A percentile compares a stretch with the other conserved stretches of the same genome.
phyloP scores from a whole-genome alignment of 2,113 vertebrate species.

The Puntigrus tetrazona region DNA sequence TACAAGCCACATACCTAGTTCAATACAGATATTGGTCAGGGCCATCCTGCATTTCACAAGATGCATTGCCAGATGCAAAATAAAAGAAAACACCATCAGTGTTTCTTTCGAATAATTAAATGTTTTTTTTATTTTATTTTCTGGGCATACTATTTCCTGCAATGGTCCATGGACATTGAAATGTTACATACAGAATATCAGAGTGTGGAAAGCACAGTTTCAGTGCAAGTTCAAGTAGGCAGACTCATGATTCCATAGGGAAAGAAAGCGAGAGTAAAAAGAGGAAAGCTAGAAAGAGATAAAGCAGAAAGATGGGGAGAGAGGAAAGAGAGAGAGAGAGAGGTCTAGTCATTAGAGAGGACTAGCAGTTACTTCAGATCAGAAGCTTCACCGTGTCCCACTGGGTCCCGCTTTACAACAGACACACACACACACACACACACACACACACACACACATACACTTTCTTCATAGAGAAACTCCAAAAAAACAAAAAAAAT shows the following conservation, averaged over 20 bases:
- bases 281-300: background rate
- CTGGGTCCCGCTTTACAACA: conserved; percentile 15
- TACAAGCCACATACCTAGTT: background rate
- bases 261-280: background rate
- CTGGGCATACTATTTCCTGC: background rate
- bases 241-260: background rate
- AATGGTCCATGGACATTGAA: background rate
- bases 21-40: background rate
- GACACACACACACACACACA: background rate
- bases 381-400: background rate
- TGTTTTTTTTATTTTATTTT: no score
- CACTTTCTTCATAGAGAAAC: conserved; percentile 15
- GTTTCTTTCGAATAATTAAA: background rate
- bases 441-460: conserved; percentile 11
- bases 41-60: background rate
- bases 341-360: conserved; percentile 35
- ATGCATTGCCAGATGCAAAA: background rate
- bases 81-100: background rate
- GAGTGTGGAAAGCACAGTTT: background rate
- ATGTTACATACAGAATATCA: background rate
- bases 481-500: background rate
- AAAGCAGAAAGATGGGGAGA: background rate
- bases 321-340: conserved; percentile 28
- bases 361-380: conserved; percentile 25
- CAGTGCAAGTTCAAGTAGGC: background rate